phyloP scores from a whole-genome alignment of 2,888 invertebrate species.

The Sarcophaga caerulescens region DNA sequence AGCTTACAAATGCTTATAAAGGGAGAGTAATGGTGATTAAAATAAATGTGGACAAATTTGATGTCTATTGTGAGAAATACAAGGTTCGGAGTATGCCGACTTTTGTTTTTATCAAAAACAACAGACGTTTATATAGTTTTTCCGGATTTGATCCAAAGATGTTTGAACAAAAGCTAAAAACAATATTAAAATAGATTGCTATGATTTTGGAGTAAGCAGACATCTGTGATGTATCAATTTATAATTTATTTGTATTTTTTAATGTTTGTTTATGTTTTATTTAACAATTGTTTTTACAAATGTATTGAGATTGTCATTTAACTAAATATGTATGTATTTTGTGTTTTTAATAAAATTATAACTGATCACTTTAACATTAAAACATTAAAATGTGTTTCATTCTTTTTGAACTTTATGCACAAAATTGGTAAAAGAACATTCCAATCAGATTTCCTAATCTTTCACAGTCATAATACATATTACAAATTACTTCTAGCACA shows the following conservation, averaged over 20 bases:
- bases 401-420: too few species aligned
- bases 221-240: constrained; percentile 42
- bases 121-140: constrained; percentile 69
- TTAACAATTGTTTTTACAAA: constrained; percentile 1
- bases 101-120: constrained; percentile 73
- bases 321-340: too few species aligned
- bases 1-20: constrained; percentile 57
- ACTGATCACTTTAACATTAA: too few species aligned
- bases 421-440: too few species aligned
- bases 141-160: constrained; percentile 73
- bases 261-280: background rate
- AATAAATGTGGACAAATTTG: constrained; percentile 70
- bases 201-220: background rate
- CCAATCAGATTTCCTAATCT: too few species aligned
- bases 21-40: constrained; percentile 64
- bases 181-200: constrained; percentile 67
- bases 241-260: constrained; percentile 7
- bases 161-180: constrained; percentile 70
- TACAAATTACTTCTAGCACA: too few species aligned
- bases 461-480: too few species aligned
- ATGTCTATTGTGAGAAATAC: constrained; percentile 64
- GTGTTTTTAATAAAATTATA: too few species aligned
- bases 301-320: constrained; percentile 9
- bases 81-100: constrained; percentile 71
- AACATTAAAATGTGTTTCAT: too few species aligned